Base-by-base conservation (phyloP, 2,888 invertebrate genomes). In the Seira musarum region DNA sequence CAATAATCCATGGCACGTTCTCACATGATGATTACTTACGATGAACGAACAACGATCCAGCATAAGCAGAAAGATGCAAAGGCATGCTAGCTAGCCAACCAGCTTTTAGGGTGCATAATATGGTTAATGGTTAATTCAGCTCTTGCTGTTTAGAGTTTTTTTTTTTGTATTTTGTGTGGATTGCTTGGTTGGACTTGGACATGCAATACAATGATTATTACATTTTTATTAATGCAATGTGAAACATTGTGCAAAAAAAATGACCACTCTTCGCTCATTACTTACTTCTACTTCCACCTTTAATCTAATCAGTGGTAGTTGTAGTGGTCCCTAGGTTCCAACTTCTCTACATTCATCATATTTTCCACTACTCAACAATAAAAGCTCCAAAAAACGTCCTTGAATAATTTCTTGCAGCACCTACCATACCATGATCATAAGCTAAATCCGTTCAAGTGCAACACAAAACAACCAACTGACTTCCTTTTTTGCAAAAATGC, bases 301-400 rank as follows among this genome's bases (percentile, higher is more conserved):
- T n/a, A 57, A 57, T 57, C 57, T 57, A 57, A 57, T 57, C 57
- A 57, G 57, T 57, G 6, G n/a, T n/a, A n/a, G n/a, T n/a, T n/a
- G n/a, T n/a, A n/a, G n/a, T n/a, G n/a, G n/a, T n/a, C n/a, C n/a
- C n/a, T n/a, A n/a, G n/a, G n/a, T n/a, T n/a, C n/a, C n/a, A 49
- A 49, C 49, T 49, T 49, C 49, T 49, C 49, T n/a, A 49, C 49
- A 3, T 3, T 49, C 15, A n/a, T 13, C 22, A 21, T 60, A 2
- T 19, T 60, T 60, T 13, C 13, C 21, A n/a, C 60, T 21, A 19
- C n/a, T 60, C 21, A 60, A 60, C 60, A 1, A 8, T 19, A 49
- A 2, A 13, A 49, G 17, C 49, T 49, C 49, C 49, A 49, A 22
- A 60, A 60, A 21, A 60, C 60, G 60, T 10, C 60, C 60, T 60